These are phyloP conservation scores for Diachasmimorpha longicaudata DNA, from an alignment of 1,140 invertebrate species.

Conservation along the genomic window DNA sequence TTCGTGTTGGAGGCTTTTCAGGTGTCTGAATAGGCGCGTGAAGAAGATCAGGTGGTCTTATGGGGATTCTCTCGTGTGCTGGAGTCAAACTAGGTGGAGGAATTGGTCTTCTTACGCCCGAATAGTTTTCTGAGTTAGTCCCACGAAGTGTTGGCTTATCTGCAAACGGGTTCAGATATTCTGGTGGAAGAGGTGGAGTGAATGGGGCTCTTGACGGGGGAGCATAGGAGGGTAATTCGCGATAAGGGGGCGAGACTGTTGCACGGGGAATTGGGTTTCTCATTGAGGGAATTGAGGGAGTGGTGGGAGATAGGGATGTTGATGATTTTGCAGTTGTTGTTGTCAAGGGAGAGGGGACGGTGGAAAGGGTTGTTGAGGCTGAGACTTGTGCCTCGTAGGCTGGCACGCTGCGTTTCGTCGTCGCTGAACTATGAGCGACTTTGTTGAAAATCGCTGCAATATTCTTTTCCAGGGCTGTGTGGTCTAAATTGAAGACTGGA, in stretches of 20 bases:
- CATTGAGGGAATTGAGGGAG: constrained; percentile 33
- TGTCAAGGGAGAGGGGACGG: constrained; percentile 65
- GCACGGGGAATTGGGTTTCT: constrained; percentile 47
- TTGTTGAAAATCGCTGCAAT: constrained; percentile 72
- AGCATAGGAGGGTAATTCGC: constrained; percentile 78
- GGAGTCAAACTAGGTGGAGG: constrained; percentile 78
- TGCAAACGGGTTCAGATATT: constrained; percentile 80
- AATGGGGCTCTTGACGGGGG: constrained; percentile 78
- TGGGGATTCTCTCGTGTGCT: constrained; percentile 79
- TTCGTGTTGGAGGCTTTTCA: constrained; percentile 56
- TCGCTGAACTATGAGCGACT: constrained; percentile 70
- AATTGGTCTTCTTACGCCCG: constrained; percentile 70
- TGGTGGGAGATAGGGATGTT: constrained; percentile 42
- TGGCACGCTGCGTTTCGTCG: constrained; percentile 71
- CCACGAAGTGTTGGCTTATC: constrained; percentile 83
- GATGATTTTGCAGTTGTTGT: constrained; percentile 11
- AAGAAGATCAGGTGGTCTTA: constrained; percentile 69
- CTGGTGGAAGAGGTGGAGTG: constrained; percentile 78
- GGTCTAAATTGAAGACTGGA: constrained; percentile 54
- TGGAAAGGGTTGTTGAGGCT: constrained; percentile 64
- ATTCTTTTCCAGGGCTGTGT: constrained; percentile 66
- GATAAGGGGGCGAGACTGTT: constrained; percentile 49
- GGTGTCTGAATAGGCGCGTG: constrained; percentile 63
- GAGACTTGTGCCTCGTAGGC: constrained; percentile 67
- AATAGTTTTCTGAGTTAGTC: constrained; percentile 69